Percentiles rank a stretch among this genome's conserved stretches.
These are phyloP conservation scores for Luperina nickerlii DNA, from an alignment of 2,888 invertebrate species.

Conservation along the genomic window DNA sequence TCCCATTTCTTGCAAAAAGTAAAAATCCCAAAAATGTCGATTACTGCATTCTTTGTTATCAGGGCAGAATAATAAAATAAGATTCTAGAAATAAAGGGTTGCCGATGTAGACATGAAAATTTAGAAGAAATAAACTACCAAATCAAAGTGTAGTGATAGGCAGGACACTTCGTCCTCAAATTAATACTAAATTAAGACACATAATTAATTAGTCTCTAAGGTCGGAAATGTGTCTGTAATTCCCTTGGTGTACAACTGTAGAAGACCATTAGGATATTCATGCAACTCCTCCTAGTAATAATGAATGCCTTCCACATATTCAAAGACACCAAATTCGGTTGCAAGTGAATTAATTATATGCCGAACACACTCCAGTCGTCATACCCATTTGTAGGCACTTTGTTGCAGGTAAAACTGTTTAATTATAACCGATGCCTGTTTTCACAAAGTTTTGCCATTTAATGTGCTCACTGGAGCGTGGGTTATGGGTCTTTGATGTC, in stretches of 20 bases:
- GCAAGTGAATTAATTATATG: neutral
- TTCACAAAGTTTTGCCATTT: slow-evolving; percentile 63
- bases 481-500: slow-evolving; percentile 76
- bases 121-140: neutral
- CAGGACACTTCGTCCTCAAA: neutral
- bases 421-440: slow-evolving; percentile 44
- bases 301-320: neutral
- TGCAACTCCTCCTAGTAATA: neutral
- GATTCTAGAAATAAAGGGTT: neutral
- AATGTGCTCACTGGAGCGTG: slow-evolving; percentile 73
- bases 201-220: neutral
- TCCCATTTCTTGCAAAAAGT: too few species aligned
- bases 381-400: slow-evolving; percentile 3
- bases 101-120: neutral
- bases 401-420: slow-evolving; percentile 25
- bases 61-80: too few species aligned
- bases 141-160: neutral
- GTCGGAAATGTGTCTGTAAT: slow-evolving; percentile 10
- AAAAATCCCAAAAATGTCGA: too few species aligned
- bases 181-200: neutral
- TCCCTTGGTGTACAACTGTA: neutral
- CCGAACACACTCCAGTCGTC: neutral
- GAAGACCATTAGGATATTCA: slow-evolving; percentile 16
- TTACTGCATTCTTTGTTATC: too few species aligned
- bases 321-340: neutral